phyloP scores from a whole-genome alignment of 2,888 invertebrate species.

The Vanessa cardui region DNA sequence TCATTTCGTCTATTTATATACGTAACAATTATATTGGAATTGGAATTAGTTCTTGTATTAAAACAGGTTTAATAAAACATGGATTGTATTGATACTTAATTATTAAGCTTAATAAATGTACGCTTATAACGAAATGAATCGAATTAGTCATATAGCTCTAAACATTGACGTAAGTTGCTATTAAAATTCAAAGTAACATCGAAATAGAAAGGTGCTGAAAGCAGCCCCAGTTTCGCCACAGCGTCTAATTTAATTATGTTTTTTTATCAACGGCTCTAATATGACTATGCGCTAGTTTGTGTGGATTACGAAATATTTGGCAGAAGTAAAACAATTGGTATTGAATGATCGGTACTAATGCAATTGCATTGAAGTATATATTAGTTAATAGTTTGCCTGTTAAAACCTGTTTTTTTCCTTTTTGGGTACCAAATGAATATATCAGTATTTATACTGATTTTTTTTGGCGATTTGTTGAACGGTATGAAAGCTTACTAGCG shows the following conservation, averaged over 20 bases:
- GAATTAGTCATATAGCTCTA: constrained; percentile 1
- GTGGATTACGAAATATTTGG: constrained; percentile 17
- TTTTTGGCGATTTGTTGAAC: too few species aligned
- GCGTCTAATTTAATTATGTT: constrained; percentile 65
- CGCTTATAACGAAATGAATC: background rate
- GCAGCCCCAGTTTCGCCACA: constrained; percentile 50
- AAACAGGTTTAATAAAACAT: background rate
- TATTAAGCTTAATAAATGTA: background rate
- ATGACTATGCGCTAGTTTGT: constrained; percentile 37
- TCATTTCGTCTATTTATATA: background rate
- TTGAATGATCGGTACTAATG: too few species aligned
- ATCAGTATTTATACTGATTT: too few species aligned
- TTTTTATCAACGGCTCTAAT: constrained; percentile 47
- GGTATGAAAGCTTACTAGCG: too few species aligned
- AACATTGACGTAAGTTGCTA: constrained; percentile 9
- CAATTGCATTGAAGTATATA: too few species aligned
- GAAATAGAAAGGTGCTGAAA: constrained; percentile 53
- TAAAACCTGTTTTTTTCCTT: too few species aligned
- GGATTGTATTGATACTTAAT: too few species aligned
- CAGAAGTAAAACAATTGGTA: background rate
- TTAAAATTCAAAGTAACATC: constrained; percentile 24
- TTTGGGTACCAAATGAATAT: too few species aligned
- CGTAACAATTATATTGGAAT: background rate
- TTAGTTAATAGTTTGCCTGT: too few species aligned
- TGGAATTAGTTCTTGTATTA: background rate